Base-by-base conservation (phyloP, 2,888 invertebrate genomes). In the Tiliacea citrago region DNA sequence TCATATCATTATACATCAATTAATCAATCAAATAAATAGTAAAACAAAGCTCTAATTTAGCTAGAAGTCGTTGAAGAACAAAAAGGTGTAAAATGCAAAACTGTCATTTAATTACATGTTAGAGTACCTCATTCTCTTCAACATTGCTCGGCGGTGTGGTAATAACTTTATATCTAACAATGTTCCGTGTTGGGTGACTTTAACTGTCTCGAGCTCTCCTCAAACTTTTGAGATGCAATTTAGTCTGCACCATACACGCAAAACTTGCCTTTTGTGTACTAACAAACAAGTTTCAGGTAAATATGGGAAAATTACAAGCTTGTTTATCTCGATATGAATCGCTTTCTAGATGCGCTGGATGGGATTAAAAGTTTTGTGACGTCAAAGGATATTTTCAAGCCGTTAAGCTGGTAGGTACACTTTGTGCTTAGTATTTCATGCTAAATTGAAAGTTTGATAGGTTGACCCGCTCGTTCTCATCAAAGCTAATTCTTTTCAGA, bases 211-310 rank as follows among this genome's bases (percentile, higher is more conserved):
- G 24, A 71, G 63, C 57, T 73, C 76, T 60, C 58, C 42, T n/a
- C 47, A 71, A 83, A 85, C 74, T 83, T 81, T 82, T 77, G 75
- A 84, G 67, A 77, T 86, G 82, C 82, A 81, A 85, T 85, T 86
- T 83, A 81, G 66, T 83, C 61, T 69, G 78, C 68, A 72, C 69
- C 42, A 67, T 68, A 71, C 69, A 71, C 55, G 45, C 75, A 73
- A 70, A 63, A 66, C 70, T 75, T 84, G 53, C n/a, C 73, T 75
- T 81, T 80, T 83, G 77, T 81, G 47, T 63, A 58, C 71, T 55
- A 70, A 85, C 75, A 72, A 85, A 66, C 55, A 74, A 83, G 73
- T 81, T 85, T 53, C 63, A 75, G 67, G 67, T 73, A 73, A 70
- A 77, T 75, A 82, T 29, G 29, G n/a, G 18, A 42, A 66, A 72